Evolutionary conservation across 2,888 invertebrate genomes (phyloP), one percentile per base, ranked within the genome.

Genomic region (Archips xylosteana): DNA sequence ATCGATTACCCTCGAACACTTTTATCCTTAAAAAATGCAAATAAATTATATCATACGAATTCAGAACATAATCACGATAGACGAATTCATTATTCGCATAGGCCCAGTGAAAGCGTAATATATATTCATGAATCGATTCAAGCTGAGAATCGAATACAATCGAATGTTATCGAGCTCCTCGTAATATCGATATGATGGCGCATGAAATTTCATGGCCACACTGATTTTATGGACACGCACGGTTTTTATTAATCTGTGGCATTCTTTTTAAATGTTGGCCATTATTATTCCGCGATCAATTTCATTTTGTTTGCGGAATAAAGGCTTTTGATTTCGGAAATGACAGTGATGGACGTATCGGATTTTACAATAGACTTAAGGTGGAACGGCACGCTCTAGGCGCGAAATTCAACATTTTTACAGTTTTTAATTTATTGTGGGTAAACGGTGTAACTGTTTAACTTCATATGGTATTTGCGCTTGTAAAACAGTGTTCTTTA

Each of bases 71-170:
- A 76, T 76, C 78, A 76, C 75, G 75, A 75, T 73, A 76, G 75
- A 71, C 73, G 76, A 76, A 78, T 76, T 78, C 78, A 78, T 78
- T 76, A 78, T 77, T 76, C 77, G 74, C 75, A 74, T 78, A 75
- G 76, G 71, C 72, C 76, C 75, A 78, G 76, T 72, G 77, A 76
- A 78, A 76, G 70, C 68, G 78, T 83, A 82, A 87, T 89, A 88
- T 87, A 84, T 89, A 89, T 89, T 89, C 89, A 89, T 89, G 88
- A 88, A 86, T 87, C 86, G 86, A 85, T 86, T 82, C 79, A 65
- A 76, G 75, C 75, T 76, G 76, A 76, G 75, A 79, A 81, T 81
- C 80, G 82, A 81, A 68, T 73, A 68, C 67, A 80, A 80, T 81
- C 80, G 81, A 78, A 78, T 79, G 76, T 79, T 75, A 81, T 78